phyloP scores from a whole-genome alignment of 2,113 vertebrate species.

The Glaucidium brasilianum region DNA sequence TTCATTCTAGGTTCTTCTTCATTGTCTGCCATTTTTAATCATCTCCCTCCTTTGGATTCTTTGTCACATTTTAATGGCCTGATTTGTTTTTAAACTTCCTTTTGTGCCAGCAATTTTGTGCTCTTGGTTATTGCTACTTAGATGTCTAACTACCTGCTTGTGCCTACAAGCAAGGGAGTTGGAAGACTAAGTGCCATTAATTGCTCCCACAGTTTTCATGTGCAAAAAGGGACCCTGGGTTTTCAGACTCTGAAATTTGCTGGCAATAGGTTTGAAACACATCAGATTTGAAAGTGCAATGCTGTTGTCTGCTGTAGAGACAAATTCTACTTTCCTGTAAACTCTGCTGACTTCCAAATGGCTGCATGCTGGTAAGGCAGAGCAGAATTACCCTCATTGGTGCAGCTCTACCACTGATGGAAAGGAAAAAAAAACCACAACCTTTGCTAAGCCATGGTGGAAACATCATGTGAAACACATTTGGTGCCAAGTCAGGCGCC shows the following conservation, averaged over 20 bases:
- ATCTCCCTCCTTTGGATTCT: not conserved
- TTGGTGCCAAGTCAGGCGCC: not conserved
- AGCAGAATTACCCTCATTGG: not conserved
- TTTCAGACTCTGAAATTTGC: not conserved
- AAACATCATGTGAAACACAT: not conserved
- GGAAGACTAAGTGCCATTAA: not conserved
- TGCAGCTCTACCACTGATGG: not conserved
- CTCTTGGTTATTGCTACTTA: conserved; percentile 16
- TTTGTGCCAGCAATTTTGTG: not conserved
- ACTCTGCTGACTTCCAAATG: not conserved
- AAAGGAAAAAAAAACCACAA: not conserved
- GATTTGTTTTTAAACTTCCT: not conserved
- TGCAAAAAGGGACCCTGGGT: not conserved
- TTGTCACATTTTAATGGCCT: not conserved
- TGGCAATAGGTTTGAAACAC: not conserved
- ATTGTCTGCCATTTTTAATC: not conserved
- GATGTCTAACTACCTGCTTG: not conserved
- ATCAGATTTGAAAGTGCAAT: not conserved
- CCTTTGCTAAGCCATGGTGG: not conserved
- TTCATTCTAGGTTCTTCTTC: not conserved
- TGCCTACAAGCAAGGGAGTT: not conserved
- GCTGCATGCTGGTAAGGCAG: not conserved
- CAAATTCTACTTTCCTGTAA: not conserved
- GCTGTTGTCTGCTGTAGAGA: not conserved
- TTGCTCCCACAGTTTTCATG: not conserved